Evolutionary conservation across 2,113 vertebrate genomes (phyloP).

Genomic region (Bathybates hornii): DNA sequence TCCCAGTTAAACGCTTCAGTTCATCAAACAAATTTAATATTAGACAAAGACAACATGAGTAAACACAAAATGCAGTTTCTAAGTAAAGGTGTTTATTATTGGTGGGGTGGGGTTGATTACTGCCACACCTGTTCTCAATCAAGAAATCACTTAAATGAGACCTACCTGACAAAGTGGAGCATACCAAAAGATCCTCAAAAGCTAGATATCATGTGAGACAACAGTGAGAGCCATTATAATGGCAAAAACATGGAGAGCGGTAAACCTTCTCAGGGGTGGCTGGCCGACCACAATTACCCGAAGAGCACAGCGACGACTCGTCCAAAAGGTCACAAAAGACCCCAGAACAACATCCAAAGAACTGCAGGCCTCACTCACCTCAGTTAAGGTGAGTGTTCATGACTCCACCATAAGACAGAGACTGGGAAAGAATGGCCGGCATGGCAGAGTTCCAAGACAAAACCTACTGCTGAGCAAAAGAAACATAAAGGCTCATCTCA

Average conservation of each 20-base stretch:
- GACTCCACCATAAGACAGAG: background rate
- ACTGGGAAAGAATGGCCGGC: background rate
- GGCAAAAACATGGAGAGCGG: background rate
- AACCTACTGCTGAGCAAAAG: background rate
- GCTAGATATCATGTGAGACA: background rate
- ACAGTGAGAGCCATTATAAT: background rate
- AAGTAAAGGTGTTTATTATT: background rate
- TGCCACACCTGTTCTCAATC: background rate
- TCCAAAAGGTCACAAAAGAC: background rate
- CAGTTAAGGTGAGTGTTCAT: background rate
- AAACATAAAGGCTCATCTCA: no score
- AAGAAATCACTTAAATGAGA: background rate
- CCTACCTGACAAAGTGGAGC: background rate
- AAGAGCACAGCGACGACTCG: rapidly evolving
- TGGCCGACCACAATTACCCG: background rate
- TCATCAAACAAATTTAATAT: background rate
- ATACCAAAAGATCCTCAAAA: background rate
- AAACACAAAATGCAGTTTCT: background rate
- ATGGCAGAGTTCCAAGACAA: background rate
- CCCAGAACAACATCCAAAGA: background rate
- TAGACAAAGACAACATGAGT: background rate
- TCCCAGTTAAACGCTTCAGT: background rate
- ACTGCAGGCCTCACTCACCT: background rate
- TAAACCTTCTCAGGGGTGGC: background rate
- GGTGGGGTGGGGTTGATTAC: background rate